Percentiles rank a stretch among this genome's conserved stretches.
Conservation (phyloP, 2,113 vertebrate species). For the Crotalus viridis region DNA sequence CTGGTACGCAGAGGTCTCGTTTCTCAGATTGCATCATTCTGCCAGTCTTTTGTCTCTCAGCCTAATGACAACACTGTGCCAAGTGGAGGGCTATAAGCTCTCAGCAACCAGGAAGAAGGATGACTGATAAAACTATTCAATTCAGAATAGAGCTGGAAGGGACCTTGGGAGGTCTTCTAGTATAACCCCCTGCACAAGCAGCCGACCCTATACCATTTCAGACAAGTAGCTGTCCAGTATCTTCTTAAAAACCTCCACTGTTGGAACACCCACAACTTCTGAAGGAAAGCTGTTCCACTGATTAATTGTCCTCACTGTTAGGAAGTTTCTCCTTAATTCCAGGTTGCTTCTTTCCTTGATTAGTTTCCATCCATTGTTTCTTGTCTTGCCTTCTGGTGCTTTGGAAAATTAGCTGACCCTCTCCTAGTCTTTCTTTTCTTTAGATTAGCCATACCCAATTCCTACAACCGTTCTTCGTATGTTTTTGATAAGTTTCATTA, state of each 20-base stretch:
- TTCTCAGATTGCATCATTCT: slow-evolving; percentile 34
- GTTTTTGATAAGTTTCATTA: background rate
- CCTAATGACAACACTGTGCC: slow-evolving; percentile 42
- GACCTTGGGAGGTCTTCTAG: background rate
- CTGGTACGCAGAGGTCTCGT: slow-evolving; percentile 48
- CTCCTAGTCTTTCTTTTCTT: background rate
- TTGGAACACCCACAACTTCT: background rate
- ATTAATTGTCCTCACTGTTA: background rate
- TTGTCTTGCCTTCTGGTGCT: background rate
- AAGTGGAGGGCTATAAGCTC: slow-evolving; percentile 25
- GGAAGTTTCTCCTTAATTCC: background rate
- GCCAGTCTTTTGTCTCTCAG: slow-evolving; percentile 11
- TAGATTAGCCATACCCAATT: background rate
- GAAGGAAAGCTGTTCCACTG: background rate
- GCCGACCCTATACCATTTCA: background rate
- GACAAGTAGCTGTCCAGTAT: background rate
- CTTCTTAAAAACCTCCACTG: background rate
- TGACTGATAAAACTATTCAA: slow-evolving; percentile 16
- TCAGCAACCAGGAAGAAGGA: slow-evolving; percentile 35
- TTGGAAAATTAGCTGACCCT: background rate
- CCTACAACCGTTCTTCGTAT: background rate
- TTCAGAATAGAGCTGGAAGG: background rate
- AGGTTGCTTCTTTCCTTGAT: background rate
- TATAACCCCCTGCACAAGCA: background rate
- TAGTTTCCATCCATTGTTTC: background rate